These are phyloP conservation scores for Carcharodon carcharias DNA, from an alignment of 2,797 vertebrate genomes.

Conservation along the genomic window DNA sequence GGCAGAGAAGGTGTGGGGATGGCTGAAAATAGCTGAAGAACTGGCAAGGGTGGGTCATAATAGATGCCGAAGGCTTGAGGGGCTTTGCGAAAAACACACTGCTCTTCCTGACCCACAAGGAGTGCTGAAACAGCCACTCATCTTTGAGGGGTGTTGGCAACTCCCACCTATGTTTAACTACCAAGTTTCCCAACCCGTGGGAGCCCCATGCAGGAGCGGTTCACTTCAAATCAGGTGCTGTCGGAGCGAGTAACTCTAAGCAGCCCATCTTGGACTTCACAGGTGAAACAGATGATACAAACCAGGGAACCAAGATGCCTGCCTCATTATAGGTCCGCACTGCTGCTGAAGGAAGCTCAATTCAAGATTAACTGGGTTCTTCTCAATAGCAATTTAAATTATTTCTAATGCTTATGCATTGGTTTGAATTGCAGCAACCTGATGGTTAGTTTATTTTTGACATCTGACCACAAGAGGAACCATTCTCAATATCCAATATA, in stretches of 20 bases:
- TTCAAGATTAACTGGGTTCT: neutral
- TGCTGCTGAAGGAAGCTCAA: neutral
- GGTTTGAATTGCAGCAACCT: neutral
- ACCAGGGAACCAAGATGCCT: neutral
- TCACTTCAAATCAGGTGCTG: neutral
- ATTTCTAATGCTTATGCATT: neutral
- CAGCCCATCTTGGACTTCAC: neutral
- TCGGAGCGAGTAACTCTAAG: neutral
- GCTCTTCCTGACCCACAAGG: neutral
- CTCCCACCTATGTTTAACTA: neutral
- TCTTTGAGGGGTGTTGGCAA: neutral
- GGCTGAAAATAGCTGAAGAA: neutral
- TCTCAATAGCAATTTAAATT: neutral
- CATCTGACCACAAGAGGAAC: neutral
- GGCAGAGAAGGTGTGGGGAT: neutral
- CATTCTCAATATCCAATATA: neutral
- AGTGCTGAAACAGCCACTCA: neutral
- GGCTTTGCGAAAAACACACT: neutral
- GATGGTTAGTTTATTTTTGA: neutral
- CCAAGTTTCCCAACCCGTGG: neutral
- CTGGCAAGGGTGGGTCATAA: neutral
- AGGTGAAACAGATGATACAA: neutral
- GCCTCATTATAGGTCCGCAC: neutral
- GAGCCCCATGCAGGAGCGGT: neutral
- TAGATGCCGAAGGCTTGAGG: neutral